Conservation (phyloP, 2,888 invertebrate species). For the Lampropteryx suffumata region DNA sequence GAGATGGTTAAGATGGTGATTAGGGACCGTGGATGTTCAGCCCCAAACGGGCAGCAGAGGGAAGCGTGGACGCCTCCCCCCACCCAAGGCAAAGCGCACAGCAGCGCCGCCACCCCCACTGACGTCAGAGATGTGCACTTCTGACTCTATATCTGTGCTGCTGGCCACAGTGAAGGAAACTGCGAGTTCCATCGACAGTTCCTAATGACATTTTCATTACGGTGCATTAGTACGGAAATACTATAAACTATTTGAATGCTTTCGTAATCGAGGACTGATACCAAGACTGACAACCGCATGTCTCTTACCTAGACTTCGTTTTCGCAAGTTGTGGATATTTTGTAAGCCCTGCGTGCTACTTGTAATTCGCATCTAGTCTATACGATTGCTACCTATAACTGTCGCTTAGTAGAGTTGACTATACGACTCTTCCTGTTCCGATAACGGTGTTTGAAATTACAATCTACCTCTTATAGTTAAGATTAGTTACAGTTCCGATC, state of each 20-base stretch:
- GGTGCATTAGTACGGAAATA: conserved; percentile 78
- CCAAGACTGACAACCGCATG: conserved; percentile 78
- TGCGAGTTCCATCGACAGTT: conserved; percentile 30
- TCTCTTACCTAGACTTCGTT: conserved; percentile 72
- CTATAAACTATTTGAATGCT: conserved; percentile 76
- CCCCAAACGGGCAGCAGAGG: conserved; percentile 74
- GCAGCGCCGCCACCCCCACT: conserved; percentile 91
- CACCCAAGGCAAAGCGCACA: conserved; percentile 83
- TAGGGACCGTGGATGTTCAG: conserved; percentile 61
- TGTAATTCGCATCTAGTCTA: conserved; percentile 63
- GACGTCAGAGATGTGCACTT: conserved; percentile 93
- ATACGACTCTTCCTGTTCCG: conserved; percentile 60
- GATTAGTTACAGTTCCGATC: conserved; percentile 41
- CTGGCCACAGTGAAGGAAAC: conserved; percentile 18
- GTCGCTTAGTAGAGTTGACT: conserved; percentile 56
- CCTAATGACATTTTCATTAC: conserved; percentile 55
- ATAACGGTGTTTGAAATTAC: conserved; percentile 74
- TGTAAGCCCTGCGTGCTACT: conserved; percentile 64
- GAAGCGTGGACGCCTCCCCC: conserved; percentile 77
- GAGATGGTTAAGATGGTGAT: conserved; percentile 87
- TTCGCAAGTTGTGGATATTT: conserved; percentile 59
- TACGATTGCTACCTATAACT: conserved; percentile 46
- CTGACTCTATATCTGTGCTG: conserved; percentile 54
- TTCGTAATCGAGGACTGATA: conserved; percentile 78
- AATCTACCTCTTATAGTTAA: conserved; percentile 80